These are phyloP conservation scores for Odocoileus virginianus DNA, from an alignment of 2,113 vertebrate species.

Conservation along the genomic window DNA sequence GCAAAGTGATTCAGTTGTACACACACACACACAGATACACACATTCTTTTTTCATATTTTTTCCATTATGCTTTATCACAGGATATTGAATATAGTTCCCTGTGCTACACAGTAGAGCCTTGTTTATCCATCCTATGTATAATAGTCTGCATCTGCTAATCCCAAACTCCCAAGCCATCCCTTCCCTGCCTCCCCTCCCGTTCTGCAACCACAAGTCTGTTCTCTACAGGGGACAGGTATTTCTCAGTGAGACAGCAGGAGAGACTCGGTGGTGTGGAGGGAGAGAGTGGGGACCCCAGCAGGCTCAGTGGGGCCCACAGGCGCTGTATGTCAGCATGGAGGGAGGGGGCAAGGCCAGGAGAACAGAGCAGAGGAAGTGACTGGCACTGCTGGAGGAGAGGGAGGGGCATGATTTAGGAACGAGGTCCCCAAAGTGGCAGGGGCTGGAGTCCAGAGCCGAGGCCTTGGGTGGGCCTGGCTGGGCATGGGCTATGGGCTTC, in stretches of 20 bases:
- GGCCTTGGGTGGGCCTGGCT: background rate
- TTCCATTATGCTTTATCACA: background rate
- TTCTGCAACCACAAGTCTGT: background rate
- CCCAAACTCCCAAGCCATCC: background rate
- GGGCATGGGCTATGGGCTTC: background rate
- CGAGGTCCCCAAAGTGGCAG: accelerated
- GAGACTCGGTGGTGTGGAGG: background rate
- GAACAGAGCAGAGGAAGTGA: background rate
- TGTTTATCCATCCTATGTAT: background rate
- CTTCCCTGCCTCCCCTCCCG: background rate
- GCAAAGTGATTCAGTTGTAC: background rate
- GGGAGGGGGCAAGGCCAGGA: background rate
- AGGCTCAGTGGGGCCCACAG: background rate
- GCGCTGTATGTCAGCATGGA: too few species aligned
- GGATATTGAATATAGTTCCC: background rate
- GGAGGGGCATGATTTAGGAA: background rate
- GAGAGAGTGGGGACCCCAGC: background rate
- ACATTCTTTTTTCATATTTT: background rate
- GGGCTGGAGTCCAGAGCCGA: background rate
- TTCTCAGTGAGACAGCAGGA: background rate
- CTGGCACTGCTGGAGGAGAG: background rate
- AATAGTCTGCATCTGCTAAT: background rate
- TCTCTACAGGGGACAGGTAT: background rate
- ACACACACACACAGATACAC: background rate
- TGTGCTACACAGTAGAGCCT: background rate